Evolutionary conservation across 2,113 vertebrate species (phyloP).

Genomic region (Myiozetetes cayanensis): DNA sequence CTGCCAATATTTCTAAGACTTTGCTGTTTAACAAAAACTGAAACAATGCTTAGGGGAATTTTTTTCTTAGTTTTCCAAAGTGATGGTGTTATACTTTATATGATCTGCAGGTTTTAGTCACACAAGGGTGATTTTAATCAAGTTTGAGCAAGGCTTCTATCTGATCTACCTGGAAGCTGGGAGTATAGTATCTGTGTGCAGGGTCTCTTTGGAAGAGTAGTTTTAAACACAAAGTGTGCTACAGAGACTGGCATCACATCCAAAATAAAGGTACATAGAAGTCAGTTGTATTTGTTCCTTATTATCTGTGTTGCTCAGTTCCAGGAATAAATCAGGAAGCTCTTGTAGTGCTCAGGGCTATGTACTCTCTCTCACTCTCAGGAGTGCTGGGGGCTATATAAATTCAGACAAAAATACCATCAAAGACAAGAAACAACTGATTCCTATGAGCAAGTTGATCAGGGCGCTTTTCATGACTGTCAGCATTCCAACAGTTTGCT

Average conservation of each 20-base stretch:
- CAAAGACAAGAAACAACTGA: neutral
- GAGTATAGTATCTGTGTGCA: neutral
- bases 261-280: neutral
- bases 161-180: neutral
- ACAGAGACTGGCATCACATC: neutral
- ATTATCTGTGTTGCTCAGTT: neutral
- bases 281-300: neutral
- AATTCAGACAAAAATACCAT: neutral
- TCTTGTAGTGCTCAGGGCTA: neutral
- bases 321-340: neutral
- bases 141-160: neutral
- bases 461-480: neutral
- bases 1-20: neutral
- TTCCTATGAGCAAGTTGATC: neutral
- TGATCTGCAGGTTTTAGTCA: neutral
- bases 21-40: neutral
- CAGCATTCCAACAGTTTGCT: neutral
- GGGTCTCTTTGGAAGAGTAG: neutral
- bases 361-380: too few relatives aligned
- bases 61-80: neutral
- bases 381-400: neutral
- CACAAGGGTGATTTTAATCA: neutral
- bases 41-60: neutral
- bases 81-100: neutral
- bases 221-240: neutral